Percentiles rank a stretch among this genome's conserved stretches.
These are phyloP conservation scores for Laodelphax striatellus DNA, from an alignment of 1,140 invertebrate species.

Conservation along the genomic window DNA sequence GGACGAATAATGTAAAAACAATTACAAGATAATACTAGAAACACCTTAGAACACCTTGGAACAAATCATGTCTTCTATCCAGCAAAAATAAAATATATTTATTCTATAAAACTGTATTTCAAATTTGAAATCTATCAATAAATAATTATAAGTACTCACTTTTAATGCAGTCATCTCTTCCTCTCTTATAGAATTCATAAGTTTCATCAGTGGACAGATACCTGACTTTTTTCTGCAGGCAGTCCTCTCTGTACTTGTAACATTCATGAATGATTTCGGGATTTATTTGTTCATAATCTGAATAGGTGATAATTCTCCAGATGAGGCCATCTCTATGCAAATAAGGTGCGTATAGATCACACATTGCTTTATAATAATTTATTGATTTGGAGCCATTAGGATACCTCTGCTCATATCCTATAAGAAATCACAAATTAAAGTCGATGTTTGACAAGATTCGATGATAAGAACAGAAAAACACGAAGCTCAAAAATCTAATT, in stretches of 20 bases:
- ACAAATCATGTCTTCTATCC: too few relatives aligned
- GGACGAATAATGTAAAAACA: too few relatives aligned
- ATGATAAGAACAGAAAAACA: too few relatives aligned
- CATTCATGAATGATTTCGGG: conserved; percentile 49
- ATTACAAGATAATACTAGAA: too few relatives aligned
- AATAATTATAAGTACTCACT: conserved; percentile 32
- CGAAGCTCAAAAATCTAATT: too few relatives aligned
- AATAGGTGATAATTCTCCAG: conserved; percentile 51
- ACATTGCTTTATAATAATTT: conserved; percentile 58
- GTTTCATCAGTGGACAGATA: conserved; percentile 42
- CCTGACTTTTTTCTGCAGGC: conserved; percentile 43
- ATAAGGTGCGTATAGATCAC: conserved; percentile 69
- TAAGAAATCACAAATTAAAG: conserved; percentile 21
- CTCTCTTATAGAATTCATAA: conserved; percentile 53
- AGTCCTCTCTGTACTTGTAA: conserved; percentile 57
- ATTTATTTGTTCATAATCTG: conserved; percentile 51
- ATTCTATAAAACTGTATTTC: too few relatives aligned
- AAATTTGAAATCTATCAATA: too few relatives aligned
- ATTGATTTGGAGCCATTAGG: conserved; percentile 57
- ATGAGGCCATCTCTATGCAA: conserved; percentile 55
- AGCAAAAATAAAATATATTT: too few relatives aligned
- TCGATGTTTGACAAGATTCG: background rate
- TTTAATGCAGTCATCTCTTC: conserved; percentile 53
- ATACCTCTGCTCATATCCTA: conserved; percentile 62
- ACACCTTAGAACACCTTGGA: too few relatives aligned